These are phyloP conservation scores for Eulemur coronatus DNA, from an alignment of 2,797 vertebrate genomes.

Conservation along the genomic window DNA sequence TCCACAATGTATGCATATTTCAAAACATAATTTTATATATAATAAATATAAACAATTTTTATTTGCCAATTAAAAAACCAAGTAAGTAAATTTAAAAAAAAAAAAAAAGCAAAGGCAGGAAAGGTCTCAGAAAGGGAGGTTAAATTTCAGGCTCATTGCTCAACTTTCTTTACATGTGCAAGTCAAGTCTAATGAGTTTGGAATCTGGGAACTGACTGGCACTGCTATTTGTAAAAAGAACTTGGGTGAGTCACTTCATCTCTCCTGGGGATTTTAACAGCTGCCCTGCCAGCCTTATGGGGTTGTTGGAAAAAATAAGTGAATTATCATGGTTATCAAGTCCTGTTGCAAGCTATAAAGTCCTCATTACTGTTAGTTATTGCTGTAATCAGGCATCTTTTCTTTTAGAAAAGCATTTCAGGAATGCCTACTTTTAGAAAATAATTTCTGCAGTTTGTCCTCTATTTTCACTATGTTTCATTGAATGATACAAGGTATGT, in stretches of 20 bases:
- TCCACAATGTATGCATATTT: background rate
- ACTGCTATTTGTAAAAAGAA: conserved; percentile 24
- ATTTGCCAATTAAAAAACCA: background rate
- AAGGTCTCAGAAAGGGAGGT: background rate
- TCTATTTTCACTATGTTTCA: background rate
- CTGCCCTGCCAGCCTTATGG: background rate
- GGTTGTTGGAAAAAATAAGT: conserved; percentile 39
- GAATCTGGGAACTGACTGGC: background rate
- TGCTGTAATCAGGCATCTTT: conserved; percentile 5
- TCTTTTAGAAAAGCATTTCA: conserved; percentile 17
- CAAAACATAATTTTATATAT: background rate
- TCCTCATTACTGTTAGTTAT: background rate
- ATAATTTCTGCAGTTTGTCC: background rate
- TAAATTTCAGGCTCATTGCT: background rate
- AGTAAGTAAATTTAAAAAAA: background rate
- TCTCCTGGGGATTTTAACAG: background rate
- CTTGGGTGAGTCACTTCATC: background rate
- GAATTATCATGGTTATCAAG: conserved; percentile 22
- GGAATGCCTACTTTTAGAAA: conserved; percentile 1
- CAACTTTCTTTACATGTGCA: background rate
- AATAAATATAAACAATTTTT: background rate
- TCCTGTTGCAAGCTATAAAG: conserved; percentile 9
- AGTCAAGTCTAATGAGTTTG: background rate
- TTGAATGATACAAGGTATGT: background rate
- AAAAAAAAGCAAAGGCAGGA: background rate